Base-by-base conservation (phyloP, 2,888 invertebrate genomes). In the Nymphalis urticae region DNA sequence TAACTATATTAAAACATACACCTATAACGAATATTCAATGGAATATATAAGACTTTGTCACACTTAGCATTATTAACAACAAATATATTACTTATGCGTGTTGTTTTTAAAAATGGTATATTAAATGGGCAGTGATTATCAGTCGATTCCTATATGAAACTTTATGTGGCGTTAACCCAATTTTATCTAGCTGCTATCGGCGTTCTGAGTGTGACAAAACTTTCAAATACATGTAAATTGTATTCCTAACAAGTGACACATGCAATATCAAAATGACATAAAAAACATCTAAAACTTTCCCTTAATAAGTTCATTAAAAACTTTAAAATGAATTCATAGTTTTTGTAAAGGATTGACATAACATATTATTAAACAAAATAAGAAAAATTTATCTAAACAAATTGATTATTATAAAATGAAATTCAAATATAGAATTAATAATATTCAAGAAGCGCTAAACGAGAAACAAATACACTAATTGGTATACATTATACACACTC, bases 61-160 rank as follows among this genome's bases (percentile, higher is more conserved):
- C 56, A 42, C 9, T 58, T 58, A 56, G 32, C 42, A 42, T 42
- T 13, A 56, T 8, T 2, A 17, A 56, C 21, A 56, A 17, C 19
- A n/a, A 16, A 8, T 50, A n/a, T 17, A 3, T 50, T 2, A n/a
- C 19, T 50, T 54, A 54, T 51, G 51, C 24, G 7, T 16, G 21
- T 10, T 16, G 3, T 53, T 53, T 51, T 24, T 8, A 56, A 32
- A 32, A 24, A 21, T 42, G 16, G 32, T 42, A 42, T 16, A 50
- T 24, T 42, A 9, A 56, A 62, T 58, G 62, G 62, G 67, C 67
- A 67, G 67, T 67, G 62, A 67, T 56, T 50, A 56, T 66, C 67
- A 67, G 56, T 67, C 67, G 19, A 62, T 36, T 48, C 50, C 47
- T 50, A 48, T n/a, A 58, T n/a, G 9, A 62, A 67, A 27, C 47